phyloP scores from a whole-genome alignment of 2,888 invertebrate species.

The Callyntrura guangdongensis region DNA sequence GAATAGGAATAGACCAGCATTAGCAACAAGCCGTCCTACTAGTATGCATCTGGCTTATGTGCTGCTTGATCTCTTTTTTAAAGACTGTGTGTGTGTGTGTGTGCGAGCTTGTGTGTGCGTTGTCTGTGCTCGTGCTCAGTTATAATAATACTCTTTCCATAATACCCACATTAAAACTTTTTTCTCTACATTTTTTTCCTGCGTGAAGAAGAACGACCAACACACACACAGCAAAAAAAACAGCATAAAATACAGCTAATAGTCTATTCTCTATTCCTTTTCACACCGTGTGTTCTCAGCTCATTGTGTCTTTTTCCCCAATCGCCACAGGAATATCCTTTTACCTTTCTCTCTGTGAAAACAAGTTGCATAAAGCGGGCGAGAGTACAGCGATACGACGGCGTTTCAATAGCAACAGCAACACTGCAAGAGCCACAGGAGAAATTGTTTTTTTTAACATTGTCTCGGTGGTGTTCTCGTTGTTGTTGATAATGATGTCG shows the following conservation, averaged over 20 bases:
- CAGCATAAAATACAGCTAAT: not conserved
- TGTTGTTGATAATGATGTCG: constrained; percentile 38
- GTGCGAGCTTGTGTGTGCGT: too few relatives aligned
- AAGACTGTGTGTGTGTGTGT: too few relatives aligned
- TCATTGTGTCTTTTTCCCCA: constrained; percentile 71
- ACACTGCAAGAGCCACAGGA: not conserved
- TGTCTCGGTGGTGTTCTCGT: constrained; percentile 43
- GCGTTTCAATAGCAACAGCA: constrained; percentile 16
- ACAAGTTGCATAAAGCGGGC: constrained; percentile 59
- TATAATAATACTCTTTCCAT: not conserved
- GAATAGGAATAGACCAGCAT: too few relatives aligned
- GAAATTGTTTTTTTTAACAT: constrained; percentile 15
- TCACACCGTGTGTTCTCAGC: constrained; percentile 22
- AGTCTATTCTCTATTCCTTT: not conserved
- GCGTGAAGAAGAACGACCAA: constrained; percentile 1
- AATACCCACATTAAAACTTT: not conserved
- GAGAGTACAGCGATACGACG: constrained; percentile 28
- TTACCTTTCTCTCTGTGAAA: constrained; percentile 68
- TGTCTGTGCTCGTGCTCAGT: too few relatives aligned
- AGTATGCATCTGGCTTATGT: too few relatives aligned
- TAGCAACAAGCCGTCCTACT: too few relatives aligned
- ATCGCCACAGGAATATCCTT: constrained; percentile 43
- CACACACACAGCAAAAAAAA: too few relatives aligned
- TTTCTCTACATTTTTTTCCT: too few relatives aligned
- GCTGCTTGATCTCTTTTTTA: too few relatives aligned